Conservation (phyloP, 2,888 invertebrate species). For the Artemia sinica region DNA sequence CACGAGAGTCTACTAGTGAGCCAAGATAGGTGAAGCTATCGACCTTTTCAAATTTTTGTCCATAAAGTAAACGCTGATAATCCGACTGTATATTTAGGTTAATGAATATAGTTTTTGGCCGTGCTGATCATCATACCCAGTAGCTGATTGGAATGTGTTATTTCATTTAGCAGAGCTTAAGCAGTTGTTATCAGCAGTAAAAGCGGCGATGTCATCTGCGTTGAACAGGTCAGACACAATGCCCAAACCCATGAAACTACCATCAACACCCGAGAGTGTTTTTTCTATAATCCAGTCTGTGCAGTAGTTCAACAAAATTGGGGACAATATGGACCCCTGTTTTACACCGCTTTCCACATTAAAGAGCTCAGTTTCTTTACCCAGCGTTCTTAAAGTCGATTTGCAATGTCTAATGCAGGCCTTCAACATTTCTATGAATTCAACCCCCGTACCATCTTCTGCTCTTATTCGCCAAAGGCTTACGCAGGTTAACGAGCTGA, state of each 20-base stretch:
- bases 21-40: not conserved
- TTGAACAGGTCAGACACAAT: not conserved
- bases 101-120: not conserved
- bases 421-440: not conserved
- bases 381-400: not conserved
- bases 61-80: not conserved
- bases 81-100: not conserved
- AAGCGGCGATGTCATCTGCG: too few relatives aligned
- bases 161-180: too few relatives aligned
- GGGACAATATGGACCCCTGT: not conserved
- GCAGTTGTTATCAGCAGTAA: too few relatives aligned
- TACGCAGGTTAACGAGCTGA: not conserved
- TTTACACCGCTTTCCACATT: conserved; percentile 3
- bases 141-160: too few relatives aligned
- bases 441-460: too few relatives aligned
- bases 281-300: not conserved
- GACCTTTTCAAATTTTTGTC: not conserved
- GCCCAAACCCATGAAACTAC: not conserved
- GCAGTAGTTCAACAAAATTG: conserved; percentile 7
- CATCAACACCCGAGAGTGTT: not conserved
- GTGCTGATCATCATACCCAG: too few relatives aligned
- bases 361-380: not conserved
- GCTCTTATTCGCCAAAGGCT: too few relatives aligned
- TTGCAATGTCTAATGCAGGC: not conserved
- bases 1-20: not conserved